Evolutionary conservation across 1,140 invertebrate species (phyloP).

Genomic region (Drosophila sechellia): DNA sequence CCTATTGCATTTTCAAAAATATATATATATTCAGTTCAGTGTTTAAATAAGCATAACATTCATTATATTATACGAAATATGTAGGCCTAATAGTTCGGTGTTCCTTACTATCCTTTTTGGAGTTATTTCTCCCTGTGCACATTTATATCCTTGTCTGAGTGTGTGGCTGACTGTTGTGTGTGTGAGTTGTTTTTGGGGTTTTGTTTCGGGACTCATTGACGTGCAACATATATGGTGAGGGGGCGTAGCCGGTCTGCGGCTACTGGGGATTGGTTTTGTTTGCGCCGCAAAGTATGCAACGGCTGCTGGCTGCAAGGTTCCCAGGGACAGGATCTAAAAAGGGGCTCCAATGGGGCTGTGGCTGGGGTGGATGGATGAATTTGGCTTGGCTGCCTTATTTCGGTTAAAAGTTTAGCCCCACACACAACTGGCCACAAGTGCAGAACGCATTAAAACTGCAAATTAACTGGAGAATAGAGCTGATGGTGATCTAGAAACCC

Average conservation of each 20-base stretch:
- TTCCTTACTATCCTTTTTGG: not conserved
- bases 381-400: slow-evolving; percentile 44
- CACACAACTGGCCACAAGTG: slow-evolving; percentile 56
- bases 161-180: slow-evolving; percentile 18
- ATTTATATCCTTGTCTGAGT: slow-evolving; percentile 8
- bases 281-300: slow-evolving; percentile 56
- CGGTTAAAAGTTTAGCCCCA: slow-evolving; percentile 38
- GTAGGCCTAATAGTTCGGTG: no score
- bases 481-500: slow-evolving; percentile 52
- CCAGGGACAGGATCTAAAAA: not conserved
- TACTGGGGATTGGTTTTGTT: slow-evolving; percentile 49
- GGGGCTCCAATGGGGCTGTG: not conserved
- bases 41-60: no score
- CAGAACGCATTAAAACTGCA: slow-evolving; percentile 78
- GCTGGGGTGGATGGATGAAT: not conserved
- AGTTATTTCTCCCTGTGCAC: slow-evolving; percentile 9
- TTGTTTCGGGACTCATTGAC: slow-evolving; percentile 78
- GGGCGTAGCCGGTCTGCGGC: slow-evolving; percentile 36
- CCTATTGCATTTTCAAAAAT: no score
- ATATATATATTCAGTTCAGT: no score
- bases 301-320: slow-evolving; percentile 50
- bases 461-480: slow-evolving; percentile 75
- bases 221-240: slow-evolving; percentile 52
- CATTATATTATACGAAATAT: no score
- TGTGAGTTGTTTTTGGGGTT: slow-evolving; percentile 67